Evolutionary conservation across 2,888 invertebrate species (phyloP), one percentile per base, ranked within the genome.

Genomic region (Catocala nupta): DNA sequence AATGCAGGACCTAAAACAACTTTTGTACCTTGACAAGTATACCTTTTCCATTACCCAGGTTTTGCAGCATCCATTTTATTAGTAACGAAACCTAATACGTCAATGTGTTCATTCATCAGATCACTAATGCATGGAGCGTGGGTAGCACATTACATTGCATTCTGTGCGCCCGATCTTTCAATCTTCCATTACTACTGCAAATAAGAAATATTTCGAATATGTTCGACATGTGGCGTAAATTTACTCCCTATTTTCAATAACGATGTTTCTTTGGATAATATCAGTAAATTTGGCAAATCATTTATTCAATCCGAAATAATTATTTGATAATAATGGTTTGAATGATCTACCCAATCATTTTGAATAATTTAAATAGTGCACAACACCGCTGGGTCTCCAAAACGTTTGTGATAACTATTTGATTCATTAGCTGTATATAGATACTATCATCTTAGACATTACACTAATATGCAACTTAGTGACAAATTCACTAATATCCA

Each of bases 161-260:
- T 74, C 64, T 61, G 56, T 67, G 59, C 67, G 59, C 55, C 45
- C 58, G 44, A 77, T 73, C 65, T 67, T 62, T 65, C 59, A 47
- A 63, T 64, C 65, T 71, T 74, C 71, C 75, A 71, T 76, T 66
- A 71, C 60, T 51, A 60, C 25, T 45, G 55, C 58, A 64, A 72
- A 72, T 67, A 69, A 39, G 39, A 53, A 57, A 51, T 55, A 57
- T 52, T 57, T 45, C 16, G 45, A 61, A 61, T 56, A 56, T 55
- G 25, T 47, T 42, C 45, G 12, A 45, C 5, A n/a, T 52, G 56
- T 50, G 5, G 25, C 25, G 50, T 51, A 45, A 39, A 39, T 11
- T 42, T 16, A 5, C 16, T 12, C 47, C 5, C 16, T 25, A 16
- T 49, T 54, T 54, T 12, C 10, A 5, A 16, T 16, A 16, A 16